Evolutionary conservation across 92 coral and sea anemone species (phyloP).

Genomic region (Pocillopora meandrina): DNA sequence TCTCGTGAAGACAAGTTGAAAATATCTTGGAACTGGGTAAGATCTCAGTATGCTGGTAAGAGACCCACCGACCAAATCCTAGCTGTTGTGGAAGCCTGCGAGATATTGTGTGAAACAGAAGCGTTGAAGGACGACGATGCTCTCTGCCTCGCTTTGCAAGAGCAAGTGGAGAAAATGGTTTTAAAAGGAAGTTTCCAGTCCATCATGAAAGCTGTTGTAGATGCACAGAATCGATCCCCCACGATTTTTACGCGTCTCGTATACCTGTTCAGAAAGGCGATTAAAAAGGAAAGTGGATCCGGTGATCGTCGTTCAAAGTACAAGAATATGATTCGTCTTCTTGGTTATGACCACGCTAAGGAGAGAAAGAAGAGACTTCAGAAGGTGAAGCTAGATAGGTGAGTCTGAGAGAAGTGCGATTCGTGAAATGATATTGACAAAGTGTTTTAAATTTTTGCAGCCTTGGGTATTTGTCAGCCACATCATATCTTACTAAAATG

Average conservation of each 20-base stretch:
- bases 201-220: conserved; percentile 49
- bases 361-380: conserved; percentile 1
- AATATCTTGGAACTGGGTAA: neutral
- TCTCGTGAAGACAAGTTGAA: neutral
- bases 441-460: too few relatives aligned
- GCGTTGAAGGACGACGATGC: conserved; percentile 3
- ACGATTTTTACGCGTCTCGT: neutral
- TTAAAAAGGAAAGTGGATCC: neutral
- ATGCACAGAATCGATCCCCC: neutral
- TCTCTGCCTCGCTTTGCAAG: conserved; percentile 20
- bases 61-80: neutral
- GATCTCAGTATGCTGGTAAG: too few relatives aligned
- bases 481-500: too few relatives aligned
- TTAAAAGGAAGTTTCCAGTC: conserved; percentile 30
- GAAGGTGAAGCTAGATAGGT: conserved; percentile 12
- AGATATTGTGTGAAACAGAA: conserved; percentile 14
- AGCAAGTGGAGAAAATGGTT: conserved; percentile 15
- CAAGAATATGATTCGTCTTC: conserved; percentile 27
- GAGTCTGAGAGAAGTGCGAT: neutral
- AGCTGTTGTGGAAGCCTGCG: conserved; percentile 10
- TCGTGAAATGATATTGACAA: too few relatives aligned
- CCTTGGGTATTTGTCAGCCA: too few relatives aligned
- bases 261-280: neutral
- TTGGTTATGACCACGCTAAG: neutral
- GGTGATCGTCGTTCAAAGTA: conserved; percentile 15